These are phyloP conservation scores for Macrosoma leucophasiata DNA, from an alignment of 2,888 invertebrate species.

Conservation along the genomic window DNA sequence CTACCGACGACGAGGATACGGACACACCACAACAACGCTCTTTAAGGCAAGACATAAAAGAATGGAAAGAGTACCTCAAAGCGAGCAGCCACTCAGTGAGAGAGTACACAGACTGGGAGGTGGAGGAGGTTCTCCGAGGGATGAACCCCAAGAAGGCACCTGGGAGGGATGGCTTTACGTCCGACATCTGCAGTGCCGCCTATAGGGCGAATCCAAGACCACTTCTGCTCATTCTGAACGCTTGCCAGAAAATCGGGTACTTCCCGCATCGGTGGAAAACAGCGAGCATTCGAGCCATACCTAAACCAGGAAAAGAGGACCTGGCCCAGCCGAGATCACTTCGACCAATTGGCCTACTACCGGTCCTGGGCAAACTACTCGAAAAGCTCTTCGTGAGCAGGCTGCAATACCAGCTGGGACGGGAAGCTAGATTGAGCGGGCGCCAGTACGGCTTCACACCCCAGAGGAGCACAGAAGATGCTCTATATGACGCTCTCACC, in stretches of 20 bases:
- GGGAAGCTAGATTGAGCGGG: not conserved
- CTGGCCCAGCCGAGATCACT: slow-evolving; percentile 4
- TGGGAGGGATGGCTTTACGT: slow-evolving; percentile 7
- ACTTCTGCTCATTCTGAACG: slow-evolving; percentile 6
- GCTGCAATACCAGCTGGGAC: slow-evolving; percentile 5
- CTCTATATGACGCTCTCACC: slow-evolving; percentile 5
- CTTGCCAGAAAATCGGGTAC: slow-evolving; percentile 2
- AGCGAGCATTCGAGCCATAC: slow-evolving; percentile 5
- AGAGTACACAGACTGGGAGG: not conserved
- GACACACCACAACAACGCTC: slow-evolving; percentile 1
- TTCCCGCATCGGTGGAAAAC: slow-evolving; percentile 10
- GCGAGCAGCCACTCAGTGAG: not conserved
- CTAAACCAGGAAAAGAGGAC: slow-evolving; percentile 8
- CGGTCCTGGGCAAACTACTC: slow-evolving; percentile 10
- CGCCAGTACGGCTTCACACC: slow-evolving; percentile 16
- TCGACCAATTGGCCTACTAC: slow-evolving; percentile 10
- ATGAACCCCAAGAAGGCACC: slow-evolving; percentile 11
- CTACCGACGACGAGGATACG: not conserved
- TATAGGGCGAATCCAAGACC: not conserved
- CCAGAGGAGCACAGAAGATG: slow-evolving; percentile 2
- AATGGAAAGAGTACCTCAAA: not conserved
- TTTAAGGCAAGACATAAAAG: not conserved
- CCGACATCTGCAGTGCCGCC: slow-evolving; percentile 8
- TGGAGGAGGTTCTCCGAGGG: not conserved
- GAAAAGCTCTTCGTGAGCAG: slow-evolving; percentile 9